Conservation (phyloP, 2,797 vertebrate genomes). For the Pantherophis vulpinus region DNA sequence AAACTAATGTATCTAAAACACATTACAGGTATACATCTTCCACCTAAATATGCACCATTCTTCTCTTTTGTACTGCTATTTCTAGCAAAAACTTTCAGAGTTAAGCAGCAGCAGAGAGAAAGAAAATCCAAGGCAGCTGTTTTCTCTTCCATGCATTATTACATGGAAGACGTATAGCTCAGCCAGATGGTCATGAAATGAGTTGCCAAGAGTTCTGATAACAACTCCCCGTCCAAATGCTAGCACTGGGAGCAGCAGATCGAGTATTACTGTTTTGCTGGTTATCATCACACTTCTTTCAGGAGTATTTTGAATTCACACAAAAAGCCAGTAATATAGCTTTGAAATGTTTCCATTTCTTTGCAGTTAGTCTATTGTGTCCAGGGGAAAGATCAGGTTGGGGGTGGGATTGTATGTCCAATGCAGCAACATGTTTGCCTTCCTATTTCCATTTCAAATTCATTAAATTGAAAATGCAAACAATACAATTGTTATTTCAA, state of each 20-base stretch:
- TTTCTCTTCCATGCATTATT: neutral
- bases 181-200: neutral
- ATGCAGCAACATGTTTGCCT: neutral
- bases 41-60: neutral
- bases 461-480: neutral
- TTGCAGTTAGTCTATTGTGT: neutral
- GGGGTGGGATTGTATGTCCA: neutral
- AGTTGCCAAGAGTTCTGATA: neutral
- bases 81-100: neutral
- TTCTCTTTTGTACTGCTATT: neutral
- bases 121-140: neutral
- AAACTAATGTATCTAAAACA: neutral
- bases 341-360: neutral
- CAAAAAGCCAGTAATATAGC: neutral
- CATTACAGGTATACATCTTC: neutral
- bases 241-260: neutral
- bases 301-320: neutral
- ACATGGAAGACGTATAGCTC: neutral
- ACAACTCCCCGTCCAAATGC: neutral
- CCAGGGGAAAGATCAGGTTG: neutral
- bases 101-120: neutral
- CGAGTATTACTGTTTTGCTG: neutral
- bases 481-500: neutral
- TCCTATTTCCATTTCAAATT: neutral
- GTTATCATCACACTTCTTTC: neutral